Conservation (phyloP, 2,888 invertebrate genomes). For the Erpobdella octoculata region DNA sequence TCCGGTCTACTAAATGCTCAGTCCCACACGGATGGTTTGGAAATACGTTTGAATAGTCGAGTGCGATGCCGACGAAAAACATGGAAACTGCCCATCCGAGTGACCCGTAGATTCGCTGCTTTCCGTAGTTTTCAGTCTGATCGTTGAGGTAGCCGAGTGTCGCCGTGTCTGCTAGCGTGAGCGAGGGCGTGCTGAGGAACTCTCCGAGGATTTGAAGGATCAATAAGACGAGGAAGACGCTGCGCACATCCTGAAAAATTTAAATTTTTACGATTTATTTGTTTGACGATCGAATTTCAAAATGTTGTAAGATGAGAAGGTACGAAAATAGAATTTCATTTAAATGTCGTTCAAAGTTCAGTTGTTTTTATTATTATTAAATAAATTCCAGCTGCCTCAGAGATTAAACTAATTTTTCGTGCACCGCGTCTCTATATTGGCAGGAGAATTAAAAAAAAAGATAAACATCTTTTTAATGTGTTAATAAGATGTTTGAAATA, state of each 20-base stretch:
- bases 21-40: constrained; percentile 76
- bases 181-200: constrained; percentile 89
- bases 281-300: too few relatives aligned
- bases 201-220: constrained; percentile 89
- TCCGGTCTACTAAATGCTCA: constrained; percentile 82
- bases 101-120: constrained; percentile 95
- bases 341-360: too few relatives aligned
- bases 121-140: constrained; percentile 67
- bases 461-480: not conserved
- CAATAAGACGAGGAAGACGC: constrained; percentile 81
- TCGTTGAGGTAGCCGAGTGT: constrained; percentile 66
- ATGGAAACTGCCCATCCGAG: constrained; percentile 96
- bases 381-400: too few relatives aligned
- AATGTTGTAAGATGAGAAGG: too few relatives aligned
- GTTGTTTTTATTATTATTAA: too few relatives aligned
- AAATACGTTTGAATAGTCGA: constrained; percentile 93
- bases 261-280: too few relatives aligned
- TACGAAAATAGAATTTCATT: too few relatives aligned
- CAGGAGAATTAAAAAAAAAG: too few relatives aligned
- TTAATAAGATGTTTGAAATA: not conserved
- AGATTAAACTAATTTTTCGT: too few relatives aligned
- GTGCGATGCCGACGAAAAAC: constrained; percentile 75
- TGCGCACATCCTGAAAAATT: constrained; percentile 69
- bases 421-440: too few relatives aligned
- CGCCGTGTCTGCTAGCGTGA: constrained; percentile 72